A percentile compares a stretch with the other conserved stretches of the same genome.
Conservation (phyloP, 2,888 invertebrate species). For the Pristionchus entomophagus region DNA sequence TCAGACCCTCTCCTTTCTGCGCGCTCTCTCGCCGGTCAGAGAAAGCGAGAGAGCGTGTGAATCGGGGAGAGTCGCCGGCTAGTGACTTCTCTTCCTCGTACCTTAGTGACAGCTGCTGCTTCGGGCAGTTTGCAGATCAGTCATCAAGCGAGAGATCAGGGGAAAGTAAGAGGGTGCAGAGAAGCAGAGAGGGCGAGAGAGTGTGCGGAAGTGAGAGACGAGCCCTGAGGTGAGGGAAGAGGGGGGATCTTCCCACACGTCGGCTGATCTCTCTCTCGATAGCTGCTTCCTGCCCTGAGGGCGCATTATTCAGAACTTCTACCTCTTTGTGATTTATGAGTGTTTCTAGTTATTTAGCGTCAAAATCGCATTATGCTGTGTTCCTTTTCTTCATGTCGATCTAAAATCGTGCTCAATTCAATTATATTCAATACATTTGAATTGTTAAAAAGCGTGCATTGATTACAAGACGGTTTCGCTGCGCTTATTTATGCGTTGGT, state of each 20-base stretch:
- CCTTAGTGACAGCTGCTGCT: neutral
- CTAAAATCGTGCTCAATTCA: too few relatives aligned
- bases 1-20: neutral
- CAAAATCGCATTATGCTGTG: too few relatives aligned
- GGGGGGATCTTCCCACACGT: neutral
- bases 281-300: conserved; percentile 1
- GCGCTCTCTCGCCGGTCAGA: neutral
- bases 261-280: neutral
- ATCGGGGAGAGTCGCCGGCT: neutral
- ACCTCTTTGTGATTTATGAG: too few relatives aligned
- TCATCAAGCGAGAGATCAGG: neutral
- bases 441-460: too few relatives aligned
- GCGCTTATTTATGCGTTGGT: neutral
- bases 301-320: neutral
- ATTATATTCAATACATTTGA: too few relatives aligned
- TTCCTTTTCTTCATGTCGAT: too few relatives aligned
- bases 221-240: too few relatives aligned
- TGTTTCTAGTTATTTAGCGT: too few relatives aligned
- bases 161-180: neutral
- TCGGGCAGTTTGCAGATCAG: too few relatives aligned
- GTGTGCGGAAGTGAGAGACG: neutral
- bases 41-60: neutral
- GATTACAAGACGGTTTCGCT: too few relatives aligned
- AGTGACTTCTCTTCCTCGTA: neutral
- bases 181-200: neutral